These are phyloP conservation scores for Trachelus tabidus DNA, from an alignment of 2,888 invertebrate genomes.

Conservation along the genomic window DNA sequence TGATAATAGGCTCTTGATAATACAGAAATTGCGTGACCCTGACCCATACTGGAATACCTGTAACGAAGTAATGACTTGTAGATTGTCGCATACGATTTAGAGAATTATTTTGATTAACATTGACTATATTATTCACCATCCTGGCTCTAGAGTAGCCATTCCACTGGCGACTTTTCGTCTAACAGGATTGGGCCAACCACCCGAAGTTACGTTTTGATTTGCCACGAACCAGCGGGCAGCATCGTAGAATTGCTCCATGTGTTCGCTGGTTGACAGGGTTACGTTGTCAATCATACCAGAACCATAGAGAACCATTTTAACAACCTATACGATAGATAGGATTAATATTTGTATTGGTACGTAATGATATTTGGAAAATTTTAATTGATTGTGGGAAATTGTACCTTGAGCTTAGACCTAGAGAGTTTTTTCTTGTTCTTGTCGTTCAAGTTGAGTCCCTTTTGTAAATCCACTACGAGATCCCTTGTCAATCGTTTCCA, in stretches of 20 bases:
- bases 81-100: background rate
- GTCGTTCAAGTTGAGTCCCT: constrained; percentile 80
- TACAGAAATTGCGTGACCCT: constrained; percentile 97
- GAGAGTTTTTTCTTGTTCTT: constrained; percentile 78
- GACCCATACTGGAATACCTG: constrained; percentile 97
- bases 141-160: constrained; percentile 82
- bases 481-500: constrained; percentile 90
- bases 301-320: constrained; percentile 77
- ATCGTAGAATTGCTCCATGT: constrained; percentile 90
- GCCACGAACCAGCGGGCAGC: constrained; percentile 93
- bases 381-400: background rate
- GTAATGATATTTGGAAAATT: background rate
- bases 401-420: constrained; percentile 78
- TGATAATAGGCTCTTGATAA: constrained; percentile 89
- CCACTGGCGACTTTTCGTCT: constrained; percentile 79
- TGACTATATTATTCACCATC: constrained; percentile 73
- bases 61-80: background rate
- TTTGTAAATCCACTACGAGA: constrained; percentile 89
- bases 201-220: constrained; percentile 84
- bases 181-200: constrained; percentile 95
- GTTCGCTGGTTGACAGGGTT: constrained; percentile 84
- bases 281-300: constrained; percentile 81
- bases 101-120: background rate
- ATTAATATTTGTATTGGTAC: background rate
- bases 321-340: constrained; percentile 64